Conservation (phyloP, 2,888 invertebrate genomes). For the Lithosia quadra region DNA sequence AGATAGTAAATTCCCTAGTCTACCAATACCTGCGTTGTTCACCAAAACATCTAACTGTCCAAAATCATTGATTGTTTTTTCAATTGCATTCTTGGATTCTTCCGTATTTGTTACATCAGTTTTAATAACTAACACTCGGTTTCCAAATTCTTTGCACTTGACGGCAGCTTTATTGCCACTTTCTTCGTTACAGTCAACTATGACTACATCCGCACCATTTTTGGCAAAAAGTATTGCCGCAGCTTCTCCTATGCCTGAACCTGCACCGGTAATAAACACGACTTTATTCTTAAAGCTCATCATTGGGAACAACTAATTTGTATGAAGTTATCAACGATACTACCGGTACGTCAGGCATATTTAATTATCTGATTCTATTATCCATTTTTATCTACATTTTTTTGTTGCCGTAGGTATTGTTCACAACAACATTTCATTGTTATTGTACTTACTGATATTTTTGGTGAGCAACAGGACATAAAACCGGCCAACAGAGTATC, state of each 20-base stretch:
- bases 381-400: background rate
- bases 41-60: slow-evolving; percentile 58
- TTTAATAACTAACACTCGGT: slow-evolving; percentile 44
- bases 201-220: slow-evolving; percentile 42
- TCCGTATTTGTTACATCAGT: slow-evolving; percentile 54
- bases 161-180: slow-evolving; percentile 30
- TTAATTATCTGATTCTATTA: background rate
- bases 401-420: background rate
- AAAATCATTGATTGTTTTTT: slow-evolving; percentile 50
- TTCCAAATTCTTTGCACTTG: slow-evolving; percentile 38
- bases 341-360: background rate
- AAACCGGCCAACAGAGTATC: background rate
- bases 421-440: background rate
- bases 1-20: slow-evolving; percentile 35
- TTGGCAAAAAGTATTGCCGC: slow-evolving; percentile 54
- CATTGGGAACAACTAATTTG: background rate
- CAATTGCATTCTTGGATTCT: slow-evolving; percentile 43
- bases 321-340: background rate
- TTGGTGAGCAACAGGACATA: background rate
- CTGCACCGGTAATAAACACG: slow-evolving; percentile 58
- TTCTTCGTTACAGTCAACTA: slow-evolving; percentile 42
- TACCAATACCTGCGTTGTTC: slow-evolving; percentile 57
- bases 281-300: slow-evolving; percentile 60
- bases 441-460: background rate
- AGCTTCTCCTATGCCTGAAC: slow-evolving; percentile 61